phyloP scores from a whole-genome alignment of 2,888 invertebrate genomes.

The Heteropelma amictum region DNA sequence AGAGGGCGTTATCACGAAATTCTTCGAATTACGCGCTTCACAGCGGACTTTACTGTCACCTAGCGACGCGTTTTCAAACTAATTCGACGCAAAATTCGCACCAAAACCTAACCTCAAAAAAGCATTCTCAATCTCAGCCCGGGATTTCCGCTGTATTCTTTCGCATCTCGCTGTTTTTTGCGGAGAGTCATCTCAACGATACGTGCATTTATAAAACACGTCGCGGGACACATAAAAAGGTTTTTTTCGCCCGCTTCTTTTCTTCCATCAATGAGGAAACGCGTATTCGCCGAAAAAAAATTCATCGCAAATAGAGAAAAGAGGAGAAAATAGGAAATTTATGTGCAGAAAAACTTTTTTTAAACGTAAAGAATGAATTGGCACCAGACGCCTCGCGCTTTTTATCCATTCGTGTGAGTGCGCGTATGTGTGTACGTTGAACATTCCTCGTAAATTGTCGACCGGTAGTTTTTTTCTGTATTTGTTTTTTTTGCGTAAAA shows the following conservation, averaged over 20 bases:
- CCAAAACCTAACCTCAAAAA: conserved; percentile 42
- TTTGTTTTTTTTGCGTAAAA: conserved; percentile 25
- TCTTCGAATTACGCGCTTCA: too few species aligned
- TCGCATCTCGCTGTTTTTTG: neutral
- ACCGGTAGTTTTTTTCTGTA: too few species aligned
- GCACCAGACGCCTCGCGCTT: conserved; percentile 24
- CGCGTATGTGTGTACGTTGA: neutral
- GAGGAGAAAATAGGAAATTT: neutral
- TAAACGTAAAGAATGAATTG: too few species aligned
- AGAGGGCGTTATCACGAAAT: too few species aligned
- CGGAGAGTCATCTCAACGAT: neutral
- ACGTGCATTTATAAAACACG: neutral
- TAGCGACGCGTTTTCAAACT: neutral
- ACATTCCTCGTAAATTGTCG: neutral
- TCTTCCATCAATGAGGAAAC: neutral
- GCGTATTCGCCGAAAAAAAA: neutral
- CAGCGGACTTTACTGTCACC: neutral
- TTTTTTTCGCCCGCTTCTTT: neutral
- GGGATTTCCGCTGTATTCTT: conserved; percentile 29
- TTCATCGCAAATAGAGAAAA: neutral
- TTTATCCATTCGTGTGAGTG: neutral
- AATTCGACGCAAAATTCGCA: conserved; percentile 16
- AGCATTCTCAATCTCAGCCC: conserved; percentile 6
- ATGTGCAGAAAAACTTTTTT: too few species aligned
- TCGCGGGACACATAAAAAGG: neutral